Base-by-base conservation (phyloP, 2,797 vertebrate species). In the Bovichtus diacanthus region DNA sequence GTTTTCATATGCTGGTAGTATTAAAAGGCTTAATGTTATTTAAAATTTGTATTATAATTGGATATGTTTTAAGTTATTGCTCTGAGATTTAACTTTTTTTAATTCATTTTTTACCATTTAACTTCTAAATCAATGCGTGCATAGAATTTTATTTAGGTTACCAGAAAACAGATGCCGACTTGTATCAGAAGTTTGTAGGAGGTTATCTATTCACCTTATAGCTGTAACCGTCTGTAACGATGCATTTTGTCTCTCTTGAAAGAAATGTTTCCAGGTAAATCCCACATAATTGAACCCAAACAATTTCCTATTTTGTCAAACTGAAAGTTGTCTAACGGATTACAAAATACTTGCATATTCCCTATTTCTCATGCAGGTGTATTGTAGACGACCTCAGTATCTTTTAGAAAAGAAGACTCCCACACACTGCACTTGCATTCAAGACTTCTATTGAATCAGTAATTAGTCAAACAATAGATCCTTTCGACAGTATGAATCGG, bases 401-500 rank as follows among this genome's bases (percentile, higher is more conserved):
- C 18, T 43, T 25, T n/a, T 23, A 34, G 50, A 63, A 19, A 53
- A 59, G 38, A 60, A 9, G 16, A 39, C 23, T 38, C 58, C 61
- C 71, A 58, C 62, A 58, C 62, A 23, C 5, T 49, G 19, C 34
- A 5, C 0, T 4, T 9, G 12, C 29, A 70, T 39, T 51, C 0
- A 70, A 41, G 12, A 58, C 15, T 23, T 9, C 7, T 19, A 5
- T 16, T 61, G 0, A 62, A 66, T 55, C 38, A 51, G 53, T 64
- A 64, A 77, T 63, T 59, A 69, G 56, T 53, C 51, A 59, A 68
- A 68, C 15, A 4, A n/a, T 29, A n/a, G 31, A 34, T 64, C 19
- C 16, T 46, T 21, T 61, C 19, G 19, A 19, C 13, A 13, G 19
- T 31, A 10, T 63, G 46, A 63, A 49, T 49, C 25, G 29, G n/a